A percentile compares a stretch with the other conserved stretches of the same genome.
These are phyloP conservation scores for Rhinophrynus dorsalis DNA, from an alignment of 2,797 vertebrate species.

Conservation along the genomic window DNA sequence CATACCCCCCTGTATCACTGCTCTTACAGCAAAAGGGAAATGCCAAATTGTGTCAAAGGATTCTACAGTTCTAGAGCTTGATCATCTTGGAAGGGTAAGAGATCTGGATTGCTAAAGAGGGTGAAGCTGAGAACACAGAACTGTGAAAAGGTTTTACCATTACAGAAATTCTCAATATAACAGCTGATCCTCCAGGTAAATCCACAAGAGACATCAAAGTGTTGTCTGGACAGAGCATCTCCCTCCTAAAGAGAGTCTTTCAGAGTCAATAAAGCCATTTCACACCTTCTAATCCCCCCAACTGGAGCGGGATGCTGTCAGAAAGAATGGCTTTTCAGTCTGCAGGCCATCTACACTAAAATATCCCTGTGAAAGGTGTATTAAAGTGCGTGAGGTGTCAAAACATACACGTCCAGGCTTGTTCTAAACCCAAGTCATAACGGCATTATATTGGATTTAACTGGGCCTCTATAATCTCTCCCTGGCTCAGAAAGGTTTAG, in stretches of 20 bases:
- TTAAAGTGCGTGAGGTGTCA: conserved; percentile 33
- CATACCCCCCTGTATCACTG: no score
- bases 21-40: no score
- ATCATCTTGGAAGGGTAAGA: not conserved
- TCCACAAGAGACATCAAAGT: conserved; percentile 36
- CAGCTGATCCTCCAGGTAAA: conserved; percentile 35
- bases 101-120: not conserved
- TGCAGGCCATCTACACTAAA: conserved; percentile 37
- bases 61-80: not conserved
- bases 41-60: no score
- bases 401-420: conserved; percentile 33
- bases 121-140: conserved; percentile 9
- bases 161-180: conserved; percentile 28
- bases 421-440: conserved; percentile 10
- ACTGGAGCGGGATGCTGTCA: not conserved
- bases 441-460: conserved; percentile 24
- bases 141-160: conserved; percentile 1
- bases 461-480: conserved; percentile 6
- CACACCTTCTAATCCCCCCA: conserved; percentile 39
- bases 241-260: conserved; percentile 28
- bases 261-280: conserved; percentile 46
- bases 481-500: not conserved
- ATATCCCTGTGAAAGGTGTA: conserved; percentile 27
- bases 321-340: conserved; percentile 28
- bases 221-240: conserved; percentile 25